Base-by-base conservation (phyloP, 2,797 vertebrate species). In the Chiroxiphia lanceolata region DNA sequence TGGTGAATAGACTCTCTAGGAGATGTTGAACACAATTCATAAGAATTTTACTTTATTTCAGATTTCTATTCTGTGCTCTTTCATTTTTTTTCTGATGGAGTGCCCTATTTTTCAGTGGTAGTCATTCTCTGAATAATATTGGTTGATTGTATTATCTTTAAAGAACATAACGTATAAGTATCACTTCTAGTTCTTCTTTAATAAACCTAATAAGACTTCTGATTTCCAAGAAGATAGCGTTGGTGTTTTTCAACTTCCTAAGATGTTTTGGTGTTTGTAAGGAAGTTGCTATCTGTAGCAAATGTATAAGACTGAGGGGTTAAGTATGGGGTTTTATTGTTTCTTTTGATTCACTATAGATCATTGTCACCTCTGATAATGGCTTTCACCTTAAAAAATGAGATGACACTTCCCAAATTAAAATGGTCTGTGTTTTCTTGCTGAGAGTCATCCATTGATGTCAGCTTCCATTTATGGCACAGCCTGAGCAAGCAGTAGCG, bases 391-490 rank as follows among this genome's bases (percentile, higher is more conserved):
- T 96, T 95, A 93, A 96, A 94, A 94, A 96, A 96, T 94, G 83
- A 95, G 83, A 95, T 91, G 95, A 96, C 90, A 91, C 76, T 89
- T 97, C 95, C 93, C 96, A 92, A 97, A 97, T 97, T 97, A 97
- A 97, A 97, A 95, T 78, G 80, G 90, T 86, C 94, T 84, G 44
- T 83, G 95, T 95, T 97, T 96, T 76, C 93, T 94, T 6, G 1
- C 91, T 91, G 56, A 74, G 96, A 92, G 51, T 97, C 96, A 95
- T 97, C 94, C 95, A 91, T 96, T 97, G 93, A 93, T 97, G 96
- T 96, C 95, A 22, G 82, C 80, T 95, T 94, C 82, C 92, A 97
- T 97, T 96, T 95, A 90, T 91, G 95, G 81, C 68, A 68, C 68
- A 96, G 74, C 61, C 87, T 95, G 63, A 59, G 42, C 84, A 96